Percentiles rank a stretch among this genome's conserved stretches.
phyloP scores from a whole-genome alignment of 1,140 invertebrate species.

The Telenomus remus region DNA sequence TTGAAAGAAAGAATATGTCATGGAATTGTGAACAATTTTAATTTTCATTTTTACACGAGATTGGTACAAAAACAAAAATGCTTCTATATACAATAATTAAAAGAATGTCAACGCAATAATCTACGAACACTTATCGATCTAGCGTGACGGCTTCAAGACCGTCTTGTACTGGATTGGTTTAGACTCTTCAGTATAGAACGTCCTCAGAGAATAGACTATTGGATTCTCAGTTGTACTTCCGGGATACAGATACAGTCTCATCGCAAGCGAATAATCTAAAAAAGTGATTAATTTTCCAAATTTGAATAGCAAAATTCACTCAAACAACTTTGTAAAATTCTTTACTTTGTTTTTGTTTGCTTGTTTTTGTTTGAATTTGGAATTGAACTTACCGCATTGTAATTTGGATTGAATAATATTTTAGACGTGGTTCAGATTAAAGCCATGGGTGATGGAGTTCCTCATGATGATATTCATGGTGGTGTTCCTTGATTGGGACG shows the following conservation, averaged over 20 bases:
- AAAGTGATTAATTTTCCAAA: constrained; percentile 30
- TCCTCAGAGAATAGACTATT: constrained; percentile 40
- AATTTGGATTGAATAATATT: constrained; percentile 12
- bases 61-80: constrained; percentile 32
- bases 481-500: constrained; percentile 28
- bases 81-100: constrained; percentile 38
- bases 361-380: not conserved
- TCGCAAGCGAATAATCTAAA: constrained; percentile 45
- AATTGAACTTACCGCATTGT: constrained; percentile 25
- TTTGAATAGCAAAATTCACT: no score
- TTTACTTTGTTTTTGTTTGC: not conserved
- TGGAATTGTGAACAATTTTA: no score
- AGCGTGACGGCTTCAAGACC: constrained; percentile 12
- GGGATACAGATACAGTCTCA: constrained; percentile 47
- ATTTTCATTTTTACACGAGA: constrained; percentile 4
- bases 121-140: constrained; percentile 38
- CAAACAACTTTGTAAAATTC: not conserved
- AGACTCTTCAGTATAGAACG: constrained; percentile 44
- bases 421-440: constrained; percentile 2
- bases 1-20: no score
- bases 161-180: constrained; percentile 47
- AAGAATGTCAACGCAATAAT: constrained; percentile 33
- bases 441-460: constrained; percentile 29
- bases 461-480: not conserved
- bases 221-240: constrained; percentile 45